Base-by-base conservation (phyloP, 2,113 vertebrate species). In the Gopherus evgoodei region DNA sequence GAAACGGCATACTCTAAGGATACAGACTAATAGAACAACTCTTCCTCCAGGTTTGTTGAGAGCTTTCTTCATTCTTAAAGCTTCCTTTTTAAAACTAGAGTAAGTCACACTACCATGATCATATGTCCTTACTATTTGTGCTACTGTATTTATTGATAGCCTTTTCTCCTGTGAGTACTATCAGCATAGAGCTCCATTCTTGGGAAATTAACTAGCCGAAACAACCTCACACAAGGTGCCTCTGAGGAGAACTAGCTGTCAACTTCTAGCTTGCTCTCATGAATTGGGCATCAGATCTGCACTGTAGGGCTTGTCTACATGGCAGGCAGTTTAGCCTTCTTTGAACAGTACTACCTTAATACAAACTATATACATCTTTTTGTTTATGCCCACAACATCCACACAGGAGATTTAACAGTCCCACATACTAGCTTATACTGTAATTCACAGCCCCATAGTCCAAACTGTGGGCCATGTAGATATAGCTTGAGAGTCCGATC, bases 51-150 rank as follows among this genome's bases (percentile, higher is more conserved):
- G 8, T 3, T 57, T 75, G 65, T n/a, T 16, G 22, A 25, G 88
- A 11, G 0, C 9, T 42, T 69, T 88, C 87, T 31, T 80, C 49
- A 44, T 29, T 57, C 79, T 22, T 56, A 84, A 81, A 69, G 8
- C 35, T 93, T 91, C 78, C 78, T 86, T 95, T 62, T 93, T 84
- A 90, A 91, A 89, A 91, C 85, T 85, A 94, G 44, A 92, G 92
- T 57, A 4, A 94, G 83, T 50, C 56, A 19, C 6, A 72, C 17
- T 6, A 35, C 1, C 0, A 81, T 29, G 84, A 54, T 90, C 31
- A 76, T 94, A 86, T 19, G 83, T 14, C 50, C 53, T 50, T 89
- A 49, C 94, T 65, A n/a, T 91, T 93, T 94, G 82, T 53, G 53
- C 88, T 90, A 81, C 89, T 82, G 1, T 38, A 76, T 87, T 5